These are phyloP conservation scores for Diphyllodes magnificus DNA, from an alignment of 2,113 vertebrate species.

Conservation along the genomic window DNA sequence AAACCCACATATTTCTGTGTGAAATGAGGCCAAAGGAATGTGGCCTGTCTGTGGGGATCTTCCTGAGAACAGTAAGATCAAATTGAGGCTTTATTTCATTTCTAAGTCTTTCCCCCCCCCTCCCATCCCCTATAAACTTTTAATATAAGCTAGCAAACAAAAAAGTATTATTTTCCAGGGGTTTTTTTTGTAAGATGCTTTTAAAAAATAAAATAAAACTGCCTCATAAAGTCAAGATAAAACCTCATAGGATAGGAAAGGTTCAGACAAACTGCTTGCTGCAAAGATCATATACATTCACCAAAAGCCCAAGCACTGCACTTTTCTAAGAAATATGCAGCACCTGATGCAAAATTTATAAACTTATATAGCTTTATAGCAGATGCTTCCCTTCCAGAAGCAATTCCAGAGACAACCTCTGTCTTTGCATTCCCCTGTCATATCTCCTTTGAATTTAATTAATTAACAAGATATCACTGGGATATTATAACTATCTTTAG, in stretches of 20 bases:
- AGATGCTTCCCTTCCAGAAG: neutral
- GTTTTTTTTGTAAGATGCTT: neutral
- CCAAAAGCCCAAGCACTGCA: neutral
- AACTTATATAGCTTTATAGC: neutral
- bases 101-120: accelerated
- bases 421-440: neutral
- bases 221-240: neutral
- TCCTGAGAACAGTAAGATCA: neutral
- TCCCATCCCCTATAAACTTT: accelerated
- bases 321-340: neutral
- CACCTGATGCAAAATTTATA: neutral
- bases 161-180: neutral
- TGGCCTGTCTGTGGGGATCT: neutral
- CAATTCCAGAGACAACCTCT: neutral
- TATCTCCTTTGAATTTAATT: neutral
- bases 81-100: neutral
- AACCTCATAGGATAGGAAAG: neutral
- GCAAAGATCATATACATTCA: neutral
- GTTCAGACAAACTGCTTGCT: neutral
- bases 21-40: accelerated
- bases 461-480: neutral
- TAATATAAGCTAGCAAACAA: neutral
- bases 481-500: neutral
- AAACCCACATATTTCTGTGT: accelerated
- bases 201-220: neutral